phyloP scores from a whole-genome alignment of 1,140 invertebrate species.

The Heliconius eleuchia region DNA sequence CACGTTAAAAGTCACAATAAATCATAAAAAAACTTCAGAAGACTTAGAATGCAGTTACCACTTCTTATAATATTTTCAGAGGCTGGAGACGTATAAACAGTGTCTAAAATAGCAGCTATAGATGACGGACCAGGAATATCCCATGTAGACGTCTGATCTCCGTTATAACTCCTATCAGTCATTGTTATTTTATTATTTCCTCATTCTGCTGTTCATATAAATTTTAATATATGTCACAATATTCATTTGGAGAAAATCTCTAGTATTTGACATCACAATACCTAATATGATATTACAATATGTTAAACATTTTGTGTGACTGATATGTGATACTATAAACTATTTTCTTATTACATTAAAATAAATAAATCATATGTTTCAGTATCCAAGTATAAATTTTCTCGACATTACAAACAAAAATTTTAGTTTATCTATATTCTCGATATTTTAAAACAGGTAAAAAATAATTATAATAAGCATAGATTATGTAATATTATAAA shows the following conservation, averaged over 20 bases:
- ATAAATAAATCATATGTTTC: neutral
- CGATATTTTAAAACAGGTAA: constrained; percentile 10
- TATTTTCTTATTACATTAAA: neutral
- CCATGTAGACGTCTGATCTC: constrained; percentile 69
- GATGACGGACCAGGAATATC: constrained; percentile 75
- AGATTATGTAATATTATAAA: constrained; percentile 2
- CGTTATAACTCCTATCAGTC: constrained; percentile 71
- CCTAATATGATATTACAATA: neutral
- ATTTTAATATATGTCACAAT: constrained; percentile 10
- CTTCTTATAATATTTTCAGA: constrained; percentile 66
- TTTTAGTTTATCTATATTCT: constrained; percentile 25
- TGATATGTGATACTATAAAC: neutral
- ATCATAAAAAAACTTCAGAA: neutral
- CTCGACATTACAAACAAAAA: constrained; percentile 45
- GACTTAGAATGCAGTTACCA: constrained; percentile 48
- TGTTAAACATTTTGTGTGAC: neutral
- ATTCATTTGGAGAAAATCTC: neutral
- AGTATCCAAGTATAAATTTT: constrained; percentile 11
- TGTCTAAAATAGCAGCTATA: constrained; percentile 74
- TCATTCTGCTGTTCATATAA: constrained; percentile 30
- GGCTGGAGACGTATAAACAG: constrained; percentile 69
- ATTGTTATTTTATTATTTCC: constrained; percentile 47
- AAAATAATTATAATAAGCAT: constrained; percentile 5
- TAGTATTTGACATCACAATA: neutral
- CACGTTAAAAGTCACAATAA: neutral